Conservation (phyloP, 2,888 invertebrate species). For the Clusia tigrina region DNA sequence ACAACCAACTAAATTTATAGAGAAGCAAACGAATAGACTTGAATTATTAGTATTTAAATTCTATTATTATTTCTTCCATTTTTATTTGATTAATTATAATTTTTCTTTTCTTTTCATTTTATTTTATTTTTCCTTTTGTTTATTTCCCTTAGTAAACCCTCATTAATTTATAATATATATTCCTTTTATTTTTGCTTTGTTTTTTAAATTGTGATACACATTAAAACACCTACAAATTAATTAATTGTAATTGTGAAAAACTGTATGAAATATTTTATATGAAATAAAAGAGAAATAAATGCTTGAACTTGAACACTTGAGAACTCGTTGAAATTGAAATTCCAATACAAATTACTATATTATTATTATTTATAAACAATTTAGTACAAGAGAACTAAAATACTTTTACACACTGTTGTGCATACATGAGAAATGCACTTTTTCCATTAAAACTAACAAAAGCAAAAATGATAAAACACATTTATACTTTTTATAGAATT, state of each 20-base stretch:
- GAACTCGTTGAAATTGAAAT: background rate
- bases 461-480: background rate
- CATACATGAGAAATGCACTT: background rate
- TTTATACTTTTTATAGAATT: background rate
- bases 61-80: background rate
- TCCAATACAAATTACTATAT: background rate
- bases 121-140: background rate
- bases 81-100: background rate
- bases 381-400: background rate
- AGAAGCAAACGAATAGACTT: conserved; percentile 1
- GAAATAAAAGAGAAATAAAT: background rate
- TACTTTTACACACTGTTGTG: background rate
- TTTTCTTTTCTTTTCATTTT: background rate
- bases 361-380: background rate
- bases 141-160: background rate
- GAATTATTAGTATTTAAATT: conserved; percentile 6
- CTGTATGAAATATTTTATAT: background rate
- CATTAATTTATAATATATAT: background rate
- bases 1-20: background rate
- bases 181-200: background rate
- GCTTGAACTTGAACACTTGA: background rate
- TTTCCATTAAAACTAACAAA: background rate
- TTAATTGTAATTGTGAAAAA: background rate
- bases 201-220: background rate
- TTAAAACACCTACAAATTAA: background rate